phyloP scores from a whole-genome alignment of 2,797 vertebrate species.

The Neomorphus geoffroyi region DNA sequence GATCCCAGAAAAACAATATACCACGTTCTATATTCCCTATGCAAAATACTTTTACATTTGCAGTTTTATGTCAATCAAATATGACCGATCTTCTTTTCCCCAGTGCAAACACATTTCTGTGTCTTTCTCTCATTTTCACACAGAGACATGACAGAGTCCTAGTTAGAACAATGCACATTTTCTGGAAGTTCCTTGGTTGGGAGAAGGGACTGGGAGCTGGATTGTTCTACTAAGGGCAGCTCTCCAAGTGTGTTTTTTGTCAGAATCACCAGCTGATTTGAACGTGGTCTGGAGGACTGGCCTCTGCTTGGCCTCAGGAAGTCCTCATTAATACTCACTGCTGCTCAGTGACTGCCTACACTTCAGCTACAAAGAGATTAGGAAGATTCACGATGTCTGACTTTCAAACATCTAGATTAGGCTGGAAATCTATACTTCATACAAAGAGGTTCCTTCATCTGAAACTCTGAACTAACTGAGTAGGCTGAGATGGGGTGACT shows the following conservation, averaged over 20 bases:
- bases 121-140: neutral
- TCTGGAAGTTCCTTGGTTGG: neutral
- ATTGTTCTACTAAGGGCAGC: neutral
- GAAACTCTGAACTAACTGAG: neutral
- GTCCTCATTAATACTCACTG: neutral
- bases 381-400: neutral
- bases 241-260: neutral
- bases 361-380: neutral
- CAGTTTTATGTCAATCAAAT: neutral
- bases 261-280: neutral
- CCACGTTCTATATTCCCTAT: neutral
- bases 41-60: neutral
- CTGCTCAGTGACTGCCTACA: neutral
- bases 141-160: neutral
- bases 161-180: neutral
- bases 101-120: neutral
- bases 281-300: neutral
- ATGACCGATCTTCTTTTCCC: neutral
- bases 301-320: neutral
- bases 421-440: neutral
- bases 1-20: neutral
- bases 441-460: neutral
- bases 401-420: neutral
- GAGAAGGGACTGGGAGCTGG: neutral
- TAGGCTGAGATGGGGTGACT: neutral